phyloP scores from a whole-genome alignment of 2,113 vertebrate species.

The Hippocampus guttulatus region DNA sequence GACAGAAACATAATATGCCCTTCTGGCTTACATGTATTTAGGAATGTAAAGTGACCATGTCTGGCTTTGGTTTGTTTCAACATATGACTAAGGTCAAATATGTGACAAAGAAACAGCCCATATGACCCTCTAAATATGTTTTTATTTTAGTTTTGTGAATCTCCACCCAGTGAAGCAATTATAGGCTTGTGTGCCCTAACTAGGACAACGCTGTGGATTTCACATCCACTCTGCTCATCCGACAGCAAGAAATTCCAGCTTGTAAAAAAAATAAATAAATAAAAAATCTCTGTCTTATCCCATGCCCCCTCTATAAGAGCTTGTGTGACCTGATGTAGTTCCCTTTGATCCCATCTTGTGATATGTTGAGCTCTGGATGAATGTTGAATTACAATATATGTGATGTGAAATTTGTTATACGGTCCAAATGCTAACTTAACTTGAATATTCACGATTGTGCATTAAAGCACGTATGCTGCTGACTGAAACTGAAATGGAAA shows the following conservation, averaged over 20 bases:
- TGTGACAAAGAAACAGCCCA: conserved; percentile 13
- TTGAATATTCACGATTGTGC: not conserved
- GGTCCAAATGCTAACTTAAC: not conserved
- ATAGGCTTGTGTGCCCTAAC: conserved; percentile 13
- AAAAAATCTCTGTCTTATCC: conserved; percentile 6
- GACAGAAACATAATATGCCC: conserved; percentile 3
- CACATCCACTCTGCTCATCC: conserved; percentile 35
- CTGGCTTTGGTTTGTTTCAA: conserved; percentile 29
- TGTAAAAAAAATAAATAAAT: conserved; percentile 2
- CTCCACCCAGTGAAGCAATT: conserved; percentile 16
- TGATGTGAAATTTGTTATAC: not conserved
- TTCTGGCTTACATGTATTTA: conserved; percentile 1
- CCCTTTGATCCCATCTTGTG: not conserved
- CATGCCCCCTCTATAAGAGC: conserved; percentile 1
- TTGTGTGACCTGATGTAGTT: not conserved
- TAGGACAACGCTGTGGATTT: conserved; percentile 45
- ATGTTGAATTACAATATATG: not conserved
- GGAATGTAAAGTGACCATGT: conserved; percentile 4
- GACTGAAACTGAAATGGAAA: not conserved
- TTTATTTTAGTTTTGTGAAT: conserved; percentile 2
- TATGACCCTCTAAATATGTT: conserved; percentile 30
- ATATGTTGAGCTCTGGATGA: not conserved
- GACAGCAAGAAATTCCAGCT: conserved; percentile 24
- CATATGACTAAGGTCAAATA: conserved; percentile 25
- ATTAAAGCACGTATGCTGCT: not conserved